phyloP scores from a whole-genome alignment of 2,113 vertebrate species.

The Dunckerocampus dactyliophorus region DNA sequence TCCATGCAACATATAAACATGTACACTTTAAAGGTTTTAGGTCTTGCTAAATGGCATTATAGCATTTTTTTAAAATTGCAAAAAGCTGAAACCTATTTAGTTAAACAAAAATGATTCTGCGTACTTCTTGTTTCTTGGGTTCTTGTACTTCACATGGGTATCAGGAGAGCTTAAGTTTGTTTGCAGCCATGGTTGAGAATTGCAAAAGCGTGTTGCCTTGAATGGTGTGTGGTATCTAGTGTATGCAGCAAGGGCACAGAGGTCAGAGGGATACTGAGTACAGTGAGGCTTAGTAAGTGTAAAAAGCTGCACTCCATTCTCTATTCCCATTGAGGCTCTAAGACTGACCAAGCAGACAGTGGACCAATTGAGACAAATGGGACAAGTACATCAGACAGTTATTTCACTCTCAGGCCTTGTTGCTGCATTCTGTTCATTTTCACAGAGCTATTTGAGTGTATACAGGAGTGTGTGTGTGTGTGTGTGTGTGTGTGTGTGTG shows the following conservation, averaged over 20 bases:
- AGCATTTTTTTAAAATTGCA: too few species aligned
- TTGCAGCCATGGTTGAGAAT: constrained; percentile 11
- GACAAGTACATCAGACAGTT: constrained; percentile 48
- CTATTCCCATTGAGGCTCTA: constrained; percentile 57
- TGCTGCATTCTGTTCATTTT: constrained; percentile 47
- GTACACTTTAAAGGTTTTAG: too few species aligned
- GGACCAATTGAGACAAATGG: constrained; percentile 67
- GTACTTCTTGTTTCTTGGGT: not conserved
- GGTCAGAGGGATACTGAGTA: constrained; percentile 48
- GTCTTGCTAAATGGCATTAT: too few species aligned
- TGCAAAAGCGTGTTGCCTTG: constrained; percentile 21
- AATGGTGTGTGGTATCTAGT: constrained; percentile 32
- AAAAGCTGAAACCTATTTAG: too few species aligned
- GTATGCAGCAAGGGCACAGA: constrained; percentile 44
- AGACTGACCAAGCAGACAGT: constrained; percentile 59
- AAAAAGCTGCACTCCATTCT: constrained; percentile 62
- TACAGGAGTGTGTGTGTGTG: constrained; percentile 14
- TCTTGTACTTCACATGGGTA: not conserved
- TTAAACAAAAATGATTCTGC: not conserved
- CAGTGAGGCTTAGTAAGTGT: constrained; percentile 54
- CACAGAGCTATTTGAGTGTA: constrained; percentile 17
- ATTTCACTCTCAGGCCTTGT: constrained; percentile 38
- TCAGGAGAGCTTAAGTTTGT: constrained; percentile 15
- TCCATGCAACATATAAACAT: too few species aligned
- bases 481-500: constrained; percentile 9